Percentiles rank a stretch among this genome's conserved stretches.
phyloP scores from a whole-genome alignment of 2,113 vertebrate genomes.

The Amphilophus citrinellus region DNA sequence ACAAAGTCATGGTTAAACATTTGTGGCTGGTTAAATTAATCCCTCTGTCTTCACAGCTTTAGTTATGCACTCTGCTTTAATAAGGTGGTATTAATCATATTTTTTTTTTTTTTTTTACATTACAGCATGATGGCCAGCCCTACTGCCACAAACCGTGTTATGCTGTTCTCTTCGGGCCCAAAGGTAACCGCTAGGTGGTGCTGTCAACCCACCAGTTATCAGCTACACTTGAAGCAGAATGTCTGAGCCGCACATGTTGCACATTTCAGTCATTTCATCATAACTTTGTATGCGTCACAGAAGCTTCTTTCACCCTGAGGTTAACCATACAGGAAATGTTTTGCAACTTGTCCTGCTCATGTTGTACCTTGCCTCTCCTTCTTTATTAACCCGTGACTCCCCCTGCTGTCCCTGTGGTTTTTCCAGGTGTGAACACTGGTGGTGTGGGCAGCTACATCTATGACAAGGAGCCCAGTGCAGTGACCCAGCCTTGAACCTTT shows the following conservation, averaged over 20 bases:
- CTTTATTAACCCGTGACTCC: slow-evolving; percentile 24
- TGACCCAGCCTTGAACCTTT: slow-evolving; percentile 87
- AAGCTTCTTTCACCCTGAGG: neutral
- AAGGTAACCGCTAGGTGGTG: slow-evolving; percentile 90
- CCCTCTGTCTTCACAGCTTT: too few relatives aligned
- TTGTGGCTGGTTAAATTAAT: too few relatives aligned
- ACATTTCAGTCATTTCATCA: slow-evolving; percentile 40
- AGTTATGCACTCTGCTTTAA: too few relatives aligned
- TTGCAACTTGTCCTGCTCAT: slow-evolving; percentile 30
- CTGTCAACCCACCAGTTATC: slow-evolving; percentile 60
- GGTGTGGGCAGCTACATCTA: slow-evolving; percentile 98
- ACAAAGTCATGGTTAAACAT: too few relatives aligned
- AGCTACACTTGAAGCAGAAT: slow-evolving; percentile 60
- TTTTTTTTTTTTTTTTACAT: slow-evolving; percentile 81
- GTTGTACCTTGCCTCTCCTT: slow-evolving; percentile 16
- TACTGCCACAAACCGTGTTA: slow-evolving; percentile 96
- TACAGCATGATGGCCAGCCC: slow-evolving; percentile 88
- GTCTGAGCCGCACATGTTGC: slow-evolving; percentile 32
- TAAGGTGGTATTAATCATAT: neutral
- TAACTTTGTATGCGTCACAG: neutral
- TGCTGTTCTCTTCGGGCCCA: slow-evolving; percentile 92
- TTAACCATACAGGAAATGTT: slow-evolving; percentile 12
- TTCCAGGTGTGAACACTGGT: slow-evolving; percentile 95
- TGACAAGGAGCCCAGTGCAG: slow-evolving; percentile 89
- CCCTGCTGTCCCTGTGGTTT: slow-evolving; percentile 57